Conservation (phyloP, 1,140 invertebrate genomes). For the Eriosoma lanigerum region DNA sequence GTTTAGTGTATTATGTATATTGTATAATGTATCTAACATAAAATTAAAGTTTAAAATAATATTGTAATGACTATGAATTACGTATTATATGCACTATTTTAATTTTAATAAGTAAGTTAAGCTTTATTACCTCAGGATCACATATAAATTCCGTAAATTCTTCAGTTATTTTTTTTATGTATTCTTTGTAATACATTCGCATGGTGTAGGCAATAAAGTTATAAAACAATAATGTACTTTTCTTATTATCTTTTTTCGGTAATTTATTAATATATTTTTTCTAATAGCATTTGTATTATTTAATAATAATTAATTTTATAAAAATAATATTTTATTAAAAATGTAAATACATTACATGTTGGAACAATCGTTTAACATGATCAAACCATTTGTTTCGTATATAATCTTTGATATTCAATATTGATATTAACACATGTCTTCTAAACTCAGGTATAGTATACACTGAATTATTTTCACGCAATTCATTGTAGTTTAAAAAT, state of each 20-base stretch:
- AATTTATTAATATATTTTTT: background rate
- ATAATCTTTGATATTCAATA: background rate
- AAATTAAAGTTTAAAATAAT: background rate
- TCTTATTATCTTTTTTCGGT: background rate
- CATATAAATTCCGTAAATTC: slow-evolving; percentile 7
- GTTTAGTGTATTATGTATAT: background rate
- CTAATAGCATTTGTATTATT: background rate
- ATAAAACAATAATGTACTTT: background rate
- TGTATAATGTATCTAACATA: background rate
- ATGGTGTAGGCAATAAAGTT: slow-evolving; percentile 16
- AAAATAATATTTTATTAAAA: background rate
- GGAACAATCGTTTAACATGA: background rate
- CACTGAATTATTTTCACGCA: background rate
- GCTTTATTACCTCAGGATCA: slow-evolving; percentile 8
- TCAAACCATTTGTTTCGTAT: background rate
- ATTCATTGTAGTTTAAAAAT: background rate
- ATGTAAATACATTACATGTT: background rate
- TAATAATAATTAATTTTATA: background rate
- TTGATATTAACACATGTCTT: background rate
- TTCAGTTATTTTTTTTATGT: background rate
- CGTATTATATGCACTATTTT: background rate
- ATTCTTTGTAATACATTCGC: background rate
- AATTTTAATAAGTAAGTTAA: too few relatives aligned
- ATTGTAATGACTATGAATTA: background rate
- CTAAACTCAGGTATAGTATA: background rate